A percentile compares a stretch with the other conserved stretches of the same genome.
phyloP scores from a whole-genome alignment of 2,113 vertebrate genomes.

The Dascyllus trimaculatus region DNA sequence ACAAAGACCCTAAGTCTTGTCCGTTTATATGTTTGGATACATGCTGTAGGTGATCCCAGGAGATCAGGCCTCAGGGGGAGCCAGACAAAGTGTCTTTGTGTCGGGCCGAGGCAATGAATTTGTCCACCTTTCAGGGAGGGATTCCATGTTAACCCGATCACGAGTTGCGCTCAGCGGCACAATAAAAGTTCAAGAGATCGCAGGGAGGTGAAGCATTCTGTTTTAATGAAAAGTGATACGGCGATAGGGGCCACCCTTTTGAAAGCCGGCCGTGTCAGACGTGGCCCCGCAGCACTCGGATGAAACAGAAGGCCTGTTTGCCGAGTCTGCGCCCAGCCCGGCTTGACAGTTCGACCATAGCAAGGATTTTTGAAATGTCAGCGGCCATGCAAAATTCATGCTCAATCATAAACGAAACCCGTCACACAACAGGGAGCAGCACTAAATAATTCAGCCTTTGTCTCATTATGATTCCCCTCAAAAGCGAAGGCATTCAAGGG shows the following conservation, averaged over 20 bases:
- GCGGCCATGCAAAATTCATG: constrained; percentile 85
- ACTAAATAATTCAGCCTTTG: constrained; percentile 83
- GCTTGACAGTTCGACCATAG: constrained; percentile 38
- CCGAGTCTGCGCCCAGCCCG: constrained; percentile 21
- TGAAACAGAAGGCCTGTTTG: constrained; percentile 51
- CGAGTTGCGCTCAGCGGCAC: constrained; percentile 28
- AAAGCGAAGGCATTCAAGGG: constrained; percentile 68
- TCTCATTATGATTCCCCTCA: constrained; percentile 73
- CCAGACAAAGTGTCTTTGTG: constrained; percentile 51
- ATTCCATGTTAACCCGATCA: constrained; percentile 66
- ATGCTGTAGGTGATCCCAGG: constrained; percentile 38
- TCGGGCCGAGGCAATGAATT: constrained; percentile 59
- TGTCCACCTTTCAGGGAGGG: constrained; percentile 43
- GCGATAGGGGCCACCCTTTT: constrained; percentile 28
- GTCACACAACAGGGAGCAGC: constrained; percentile 65
- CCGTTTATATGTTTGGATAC: constrained; percentile 8
- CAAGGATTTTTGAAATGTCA: constrained; percentile 79
- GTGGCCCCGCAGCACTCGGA: constrained; percentile 14
- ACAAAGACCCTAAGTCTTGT: constrained; percentile 28
- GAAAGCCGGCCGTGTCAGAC: constrained; percentile 50
- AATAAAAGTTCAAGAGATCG: constrained; percentile 77
- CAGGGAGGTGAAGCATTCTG: constrained; percentile 76
- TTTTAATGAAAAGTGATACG: constrained; percentile 78
- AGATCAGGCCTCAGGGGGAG: constrained; percentile 52
- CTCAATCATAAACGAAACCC: constrained; percentile 78